Percentiles rank a stretch among this genome's conserved stretches.
Conservation (phyloP, 1,140 invertebrate species). For the Babylonia areolata region DNA sequence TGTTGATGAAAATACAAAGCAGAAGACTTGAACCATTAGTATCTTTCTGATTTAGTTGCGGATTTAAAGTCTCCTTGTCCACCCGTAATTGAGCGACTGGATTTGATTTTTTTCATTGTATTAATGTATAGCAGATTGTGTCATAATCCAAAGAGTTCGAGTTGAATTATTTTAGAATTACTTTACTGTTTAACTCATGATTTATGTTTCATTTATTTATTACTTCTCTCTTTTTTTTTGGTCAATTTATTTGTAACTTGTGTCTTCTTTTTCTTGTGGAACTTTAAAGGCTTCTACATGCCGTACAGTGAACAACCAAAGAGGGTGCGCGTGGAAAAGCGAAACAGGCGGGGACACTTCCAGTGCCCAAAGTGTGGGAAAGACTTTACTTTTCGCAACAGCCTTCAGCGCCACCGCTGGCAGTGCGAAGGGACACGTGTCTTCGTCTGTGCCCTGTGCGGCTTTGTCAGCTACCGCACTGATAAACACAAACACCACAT, state of each 20-base stretch:
- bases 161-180: too few species aligned
- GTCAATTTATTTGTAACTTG: not conserved
- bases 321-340: not conserved
- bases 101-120: too few species aligned
- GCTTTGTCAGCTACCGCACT: slow-evolving; percentile 39
- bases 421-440: slow-evolving; percentile 38
- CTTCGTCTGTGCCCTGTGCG: slow-evolving; percentile 32
- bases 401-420: slow-evolving; percentile 41
- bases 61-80: too few species aligned
- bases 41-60: too few species aligned
- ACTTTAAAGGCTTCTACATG: slow-evolving; percentile 15
- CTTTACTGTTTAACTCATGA: too few species aligned
- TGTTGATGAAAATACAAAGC: too few species aligned
- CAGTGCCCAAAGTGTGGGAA: slow-evolving; percentile 33
- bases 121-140: too few species aligned
- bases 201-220: not conserved
- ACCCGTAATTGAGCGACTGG: too few species aligned
- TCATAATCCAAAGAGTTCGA: too few species aligned
- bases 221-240: not conserved
- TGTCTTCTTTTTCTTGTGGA: not conserved
- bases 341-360: not conserved
- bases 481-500: slow-evolving; percentile 39
- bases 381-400: slow-evolving; percentile 33
- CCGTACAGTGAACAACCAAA: not conserved
- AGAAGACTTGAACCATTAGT: too few species aligned